Evolutionary conservation across 2,888 invertebrate genomes (phyloP).

Genomic region (Eueremaeus valkanovi): DNA sequence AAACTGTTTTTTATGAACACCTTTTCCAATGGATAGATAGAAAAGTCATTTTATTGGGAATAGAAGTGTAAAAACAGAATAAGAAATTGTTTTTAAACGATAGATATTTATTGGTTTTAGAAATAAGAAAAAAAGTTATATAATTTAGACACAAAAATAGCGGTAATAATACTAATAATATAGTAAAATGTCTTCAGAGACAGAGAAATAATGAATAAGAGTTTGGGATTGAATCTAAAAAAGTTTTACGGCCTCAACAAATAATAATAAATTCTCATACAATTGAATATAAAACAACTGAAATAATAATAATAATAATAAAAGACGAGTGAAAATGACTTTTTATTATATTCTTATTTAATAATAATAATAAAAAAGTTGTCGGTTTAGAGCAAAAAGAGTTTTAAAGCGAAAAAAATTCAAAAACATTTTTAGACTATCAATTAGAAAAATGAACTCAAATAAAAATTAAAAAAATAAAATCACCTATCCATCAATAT

Average conservation of each 20-base stretch:
- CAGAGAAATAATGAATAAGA: not conserved
- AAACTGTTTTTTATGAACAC: not conserved
- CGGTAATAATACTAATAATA: not conserved
- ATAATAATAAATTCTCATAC: conserved; percentile 1
- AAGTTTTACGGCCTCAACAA: too few species aligned
- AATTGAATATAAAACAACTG: not conserved
- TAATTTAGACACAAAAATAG: not conserved
- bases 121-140: not conserved
- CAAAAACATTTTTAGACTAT: too few species aligned
- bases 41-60: not conserved
- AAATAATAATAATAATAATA: not conserved
- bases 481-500: not conserved
- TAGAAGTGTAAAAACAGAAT: not conserved
- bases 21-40: not conserved
- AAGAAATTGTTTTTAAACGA: not conserved
- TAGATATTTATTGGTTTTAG: not conserved
- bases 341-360: not conserved
- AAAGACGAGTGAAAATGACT: not conserved
- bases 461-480: not conserved
- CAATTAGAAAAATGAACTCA: not conserved
- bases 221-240: too few species aligned
- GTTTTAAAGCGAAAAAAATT: too few species aligned
- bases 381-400: not conserved
- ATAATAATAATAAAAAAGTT: not conserved
- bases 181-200: not conserved